Base-by-base conservation (phyloP, 2,888 invertebrate species). In the Drosophila pseudotakahashii region DNA sequence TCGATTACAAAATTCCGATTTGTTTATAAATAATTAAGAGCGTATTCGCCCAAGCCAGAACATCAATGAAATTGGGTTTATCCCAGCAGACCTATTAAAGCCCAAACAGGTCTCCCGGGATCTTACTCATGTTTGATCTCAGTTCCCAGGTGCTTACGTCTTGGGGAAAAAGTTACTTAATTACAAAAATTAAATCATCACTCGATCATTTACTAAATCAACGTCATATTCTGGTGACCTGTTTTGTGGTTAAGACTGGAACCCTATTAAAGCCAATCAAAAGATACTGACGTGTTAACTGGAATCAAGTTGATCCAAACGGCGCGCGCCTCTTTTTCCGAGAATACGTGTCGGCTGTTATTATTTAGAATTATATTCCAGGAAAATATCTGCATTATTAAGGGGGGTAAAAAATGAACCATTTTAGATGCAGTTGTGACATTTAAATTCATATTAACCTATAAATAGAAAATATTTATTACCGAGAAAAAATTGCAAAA, bases 1-100 rank as follows among this genome's bases (percentile, higher is more conserved):
- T 11, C 53, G 52, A 52, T 71, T 72, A 71, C 73, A 71, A 73
- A 73, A 63, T 51, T 63, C 41, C 52, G 32, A 47, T 45, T 47
- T 47, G 42, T 55, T 63, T 63, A 73, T 71, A 73, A 73, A 53
- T 71, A 66, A 36, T 55, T 51, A 55, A 54, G 47, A 48, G 51
- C 52, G 45, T 16, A 52, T 51, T 52, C 51, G 5, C 53, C 16
- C n/a, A 39, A 48, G 19, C 30, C 23, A 34, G 66, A 66, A 47
- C 39, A 72, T 73, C 73, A 64, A 64, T 64, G 73, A 64, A 53
- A 37, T 53, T 48, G 64, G 73, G 61, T 64, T 72, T 53, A 47
- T 54, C 64, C 64, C 52, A 50, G 39, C 53, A 13, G 44, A 64
- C 52, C 52, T 36, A 73, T 57, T 53, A 44, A 73, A 23, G 30